Base-by-base conservation (phyloP, 2,797 vertebrate genomes). In the Oophaga sylvatica region DNA sequence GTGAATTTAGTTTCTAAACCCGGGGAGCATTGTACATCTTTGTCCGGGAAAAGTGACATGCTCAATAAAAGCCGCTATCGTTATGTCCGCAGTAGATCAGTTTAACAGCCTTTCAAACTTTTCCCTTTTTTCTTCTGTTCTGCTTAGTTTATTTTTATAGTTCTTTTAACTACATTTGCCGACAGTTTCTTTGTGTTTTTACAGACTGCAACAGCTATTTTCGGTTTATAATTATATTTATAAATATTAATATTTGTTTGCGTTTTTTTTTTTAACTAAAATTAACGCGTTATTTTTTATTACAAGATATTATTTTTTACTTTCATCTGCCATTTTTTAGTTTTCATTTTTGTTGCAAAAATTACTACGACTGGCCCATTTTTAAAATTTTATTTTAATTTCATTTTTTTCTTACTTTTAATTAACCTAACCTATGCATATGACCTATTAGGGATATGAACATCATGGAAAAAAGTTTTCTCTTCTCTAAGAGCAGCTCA, bases 21-120 rank as follows among this genome's bases (percentile, higher is more conserved):
- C 83, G 41, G 20, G 22, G 83, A 84, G 83, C 77, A 63, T 59
- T 76, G 71, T 77, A 77, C 71, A 62, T 76, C 71, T 84, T 63
- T 84, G 83, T 84, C 83, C 83, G 3, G 48, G n/a, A 77, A 77
- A 63, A 76, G 83, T 77, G 71, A 77, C 71, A 84, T 76, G 15
- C 71, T 84, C 83, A 76, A 84, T 84, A 84, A 84, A 84, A 84
- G 83, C 68, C 15, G 56, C 81, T 83, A 65, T 41, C 13, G 83
- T 77, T 84, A 63, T 76, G 45, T 76, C 70, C 20, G 71, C 83
- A 29, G 35, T 84, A 77, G 10, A 84, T 84, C 83, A 76, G 65
- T 84, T 84, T 84, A 84, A 84, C 83, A 65, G 29, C 68, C 83
- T 20, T 76, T 75, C 83, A 84, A 76, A 75, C 56, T 84, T 76